Evolutionary conservation across 2,797 vertebrate species (phyloP).

Genomic region (Brotula barbata): DNA sequence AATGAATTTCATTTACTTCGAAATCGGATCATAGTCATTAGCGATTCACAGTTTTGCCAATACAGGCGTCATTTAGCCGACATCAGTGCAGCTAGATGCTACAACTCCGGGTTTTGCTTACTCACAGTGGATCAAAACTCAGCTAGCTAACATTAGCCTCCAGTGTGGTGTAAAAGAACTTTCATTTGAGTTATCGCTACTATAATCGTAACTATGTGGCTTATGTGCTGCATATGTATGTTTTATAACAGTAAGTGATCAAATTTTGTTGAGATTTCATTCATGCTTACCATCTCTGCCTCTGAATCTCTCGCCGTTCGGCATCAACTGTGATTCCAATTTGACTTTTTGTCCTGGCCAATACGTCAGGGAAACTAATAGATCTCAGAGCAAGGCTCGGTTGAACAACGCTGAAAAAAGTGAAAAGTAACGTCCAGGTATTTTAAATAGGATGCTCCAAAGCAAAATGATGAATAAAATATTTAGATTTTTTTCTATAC

Average conservation of each 20-base stretch:
- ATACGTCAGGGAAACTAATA: constrained; percentile 40
- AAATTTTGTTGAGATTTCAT: background rate
- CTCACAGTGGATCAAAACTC: constrained; percentile 63
- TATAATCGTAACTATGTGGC: rapidly evolving
- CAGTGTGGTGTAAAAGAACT: background rate
- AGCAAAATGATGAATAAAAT: no score
- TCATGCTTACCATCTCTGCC: constrained; percentile 73
- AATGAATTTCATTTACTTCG: background rate
- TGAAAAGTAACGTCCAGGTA: no score
- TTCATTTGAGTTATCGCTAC: no score
- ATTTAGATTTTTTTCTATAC: no score
- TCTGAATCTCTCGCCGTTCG: constrained; percentile 18
- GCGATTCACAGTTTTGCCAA: rapidly evolving
- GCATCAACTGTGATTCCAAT: constrained; percentile 24
- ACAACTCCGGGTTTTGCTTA: constrained; percentile 69
- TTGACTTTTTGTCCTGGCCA: constrained; percentile 64
- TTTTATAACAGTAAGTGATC: background rate
- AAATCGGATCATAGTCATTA: rapidly evolving
- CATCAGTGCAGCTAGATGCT: constrained; percentile 22
- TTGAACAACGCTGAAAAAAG: background rate
- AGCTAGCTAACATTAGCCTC: constrained; percentile 41
- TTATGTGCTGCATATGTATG: rapidly evolving
- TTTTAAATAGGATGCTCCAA: no score
- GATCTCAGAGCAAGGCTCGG: constrained; percentile 53
- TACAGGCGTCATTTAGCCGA: background rate